phyloP scores from a whole-genome alignment of 2,888 invertebrate genomes.

The Trichogramma evanescens region DNA sequence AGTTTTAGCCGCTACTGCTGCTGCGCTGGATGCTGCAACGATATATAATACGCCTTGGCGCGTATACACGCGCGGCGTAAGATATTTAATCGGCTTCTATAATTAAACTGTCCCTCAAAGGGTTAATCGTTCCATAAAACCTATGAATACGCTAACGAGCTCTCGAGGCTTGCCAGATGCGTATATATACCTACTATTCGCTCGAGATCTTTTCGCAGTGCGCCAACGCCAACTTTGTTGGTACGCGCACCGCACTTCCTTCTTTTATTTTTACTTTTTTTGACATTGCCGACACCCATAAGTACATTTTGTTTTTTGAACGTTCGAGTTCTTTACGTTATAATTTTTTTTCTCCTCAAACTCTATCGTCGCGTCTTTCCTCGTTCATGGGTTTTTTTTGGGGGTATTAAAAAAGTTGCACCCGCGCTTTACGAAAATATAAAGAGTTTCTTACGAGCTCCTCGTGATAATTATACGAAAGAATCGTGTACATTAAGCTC shows the following conservation, averaged over 20 bases:
- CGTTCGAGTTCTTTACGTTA: no score
- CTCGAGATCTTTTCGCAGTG: no score
- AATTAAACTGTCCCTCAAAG: constrained; percentile 49
- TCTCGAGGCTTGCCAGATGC: constrained; percentile 10
- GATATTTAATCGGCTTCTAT: constrained; percentile 47
- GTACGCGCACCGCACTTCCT: background rate
- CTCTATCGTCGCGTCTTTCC: no score
- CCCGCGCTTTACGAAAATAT: no score
- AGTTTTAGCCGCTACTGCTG: no score
- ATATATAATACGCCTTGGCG: background rate
- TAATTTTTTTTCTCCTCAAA: no score
- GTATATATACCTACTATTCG: background rate
- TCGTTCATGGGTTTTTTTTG: background rate
- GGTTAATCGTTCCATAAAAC: constrained; percentile 47
- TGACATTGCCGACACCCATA: background rate
- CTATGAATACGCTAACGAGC: constrained; percentile 47
- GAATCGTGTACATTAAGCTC: no score
- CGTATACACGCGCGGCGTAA: constrained; percentile 28
- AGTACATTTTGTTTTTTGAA: no score
- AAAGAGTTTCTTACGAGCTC: constrained; percentile 10
- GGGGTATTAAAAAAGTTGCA: background rate
- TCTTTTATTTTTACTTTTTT: background rate
- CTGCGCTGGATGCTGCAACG: no score
- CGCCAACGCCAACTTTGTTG: no score
- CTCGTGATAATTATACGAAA: no score